Evolutionary conservation across 2,797 vertebrate genomes (phyloP), one percentile per base, ranked within the genome.

Genomic region (Momotus momota): DNA sequence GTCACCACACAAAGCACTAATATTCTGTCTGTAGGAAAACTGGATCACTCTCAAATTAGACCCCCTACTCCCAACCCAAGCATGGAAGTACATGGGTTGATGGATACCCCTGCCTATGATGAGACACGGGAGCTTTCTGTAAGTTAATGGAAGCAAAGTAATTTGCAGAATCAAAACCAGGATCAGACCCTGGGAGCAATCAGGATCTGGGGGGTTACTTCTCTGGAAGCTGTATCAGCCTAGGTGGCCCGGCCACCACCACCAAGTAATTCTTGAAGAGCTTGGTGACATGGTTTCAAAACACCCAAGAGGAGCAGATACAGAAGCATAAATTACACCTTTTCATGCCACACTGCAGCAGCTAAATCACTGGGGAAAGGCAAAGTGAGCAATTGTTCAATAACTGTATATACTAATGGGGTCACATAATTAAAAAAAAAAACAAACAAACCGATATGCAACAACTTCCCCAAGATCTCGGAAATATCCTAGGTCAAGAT

Each of bases 401-500:
- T 58, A 71, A 71, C 84, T 31, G 9, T 22, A 72, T 52, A 35
- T 13, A 78, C 51, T 75, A 70, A 84, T 7, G 2, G 40, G 7
- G 26, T 71, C 48, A 51, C 12, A 38, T 20, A 70, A 79, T 82
- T 81, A n/a, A 81, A 88, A 66, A 57, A 66, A 57, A 71, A 11
- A 65, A 72, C 38, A 29, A 82, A 31, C 19, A 66, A 81, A 75
- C 2, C 74, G 70, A 49, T 23, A 69, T 0, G 20, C 22, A 86
- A 64, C 40, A 81, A 49, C 11, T 66, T 88, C 31, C 46, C 18
- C 20, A 9, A 38, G 23, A 55, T 90, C 43, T 70, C 52, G 33
- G 60, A 92, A 88, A 64, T 73, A 72, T 17, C 61, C 51, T 48
- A 72, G 43, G 82, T 58, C 55, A 84, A 84, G 48, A 86, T 54